Percentiles rank a stretch among this genome's conserved stretches.
Conservation (phyloP, 2,888 invertebrate species). For the Amblyteles armatorius region DNA sequence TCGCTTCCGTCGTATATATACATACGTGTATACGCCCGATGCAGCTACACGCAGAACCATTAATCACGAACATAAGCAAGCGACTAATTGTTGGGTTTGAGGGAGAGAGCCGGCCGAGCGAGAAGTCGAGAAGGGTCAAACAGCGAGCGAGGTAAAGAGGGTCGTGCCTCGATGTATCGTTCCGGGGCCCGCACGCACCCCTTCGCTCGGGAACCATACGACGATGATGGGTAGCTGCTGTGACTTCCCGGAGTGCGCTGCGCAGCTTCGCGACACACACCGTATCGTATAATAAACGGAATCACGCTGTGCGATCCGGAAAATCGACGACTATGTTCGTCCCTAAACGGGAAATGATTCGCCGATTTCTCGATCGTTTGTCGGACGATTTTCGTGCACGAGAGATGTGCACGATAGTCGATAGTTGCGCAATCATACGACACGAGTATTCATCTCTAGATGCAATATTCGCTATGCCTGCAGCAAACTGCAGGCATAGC, state of each 20-base stretch:
- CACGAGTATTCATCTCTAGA: slow-evolving; percentile 33
- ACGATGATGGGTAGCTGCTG: slow-evolving; percentile 46
- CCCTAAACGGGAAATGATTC: slow-evolving; percentile 76
- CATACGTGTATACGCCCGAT: slow-evolving; percentile 72
- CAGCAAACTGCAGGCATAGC: neutral
- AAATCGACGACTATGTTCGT: slow-evolving; percentile 66
- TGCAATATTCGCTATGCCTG: neutral
- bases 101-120: slow-evolving; percentile 55
- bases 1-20: slow-evolving; percentile 37
- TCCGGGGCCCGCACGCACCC: slow-evolving; percentile 69
- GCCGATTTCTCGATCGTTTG: slow-evolving; percentile 79
- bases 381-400: slow-evolving; percentile 69
- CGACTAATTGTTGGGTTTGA: slow-evolving; percentile 82
- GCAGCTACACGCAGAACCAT: slow-evolving; percentile 78
- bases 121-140: slow-evolving; percentile 68
- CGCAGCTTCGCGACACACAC: slow-evolving; percentile 3
- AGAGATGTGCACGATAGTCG: slow-evolving; percentile 14
- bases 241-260: slow-evolving; percentile 48
- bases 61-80: slow-evolving; percentile 82
- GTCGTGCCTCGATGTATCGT: slow-evolving; percentile 68
- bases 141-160: slow-evolving; percentile 74
- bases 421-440: slow-evolving; percentile 30
- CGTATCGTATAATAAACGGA: slow-evolving; percentile 59
- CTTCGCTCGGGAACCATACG: slow-evolving; percentile 69
- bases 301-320: slow-evolving; percentile 74